Base-by-base conservation (phyloP, 1,140 invertebrate genomes). In the Drosophila ambigua region DNA sequence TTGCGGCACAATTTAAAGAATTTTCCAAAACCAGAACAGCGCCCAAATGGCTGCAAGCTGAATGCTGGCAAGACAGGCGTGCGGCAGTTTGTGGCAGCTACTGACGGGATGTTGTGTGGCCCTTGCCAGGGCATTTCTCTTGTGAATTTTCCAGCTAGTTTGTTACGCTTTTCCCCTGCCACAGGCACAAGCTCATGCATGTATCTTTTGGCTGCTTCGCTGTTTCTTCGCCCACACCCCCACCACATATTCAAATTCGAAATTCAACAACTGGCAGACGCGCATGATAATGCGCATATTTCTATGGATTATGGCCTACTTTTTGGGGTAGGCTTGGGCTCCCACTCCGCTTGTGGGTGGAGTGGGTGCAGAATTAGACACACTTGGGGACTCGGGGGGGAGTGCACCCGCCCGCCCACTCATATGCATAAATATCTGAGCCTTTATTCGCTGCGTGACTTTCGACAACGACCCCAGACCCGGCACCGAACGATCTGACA, bases 341-440 rank as follows among this genome's bases (percentile, higher is more conserved):
- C 26, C 31, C 31, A 60, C 67, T 60, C 62, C 20, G 20, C 2
- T 20, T 20, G 20, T 16, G n/a, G n/a, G n/a, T n/a, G 16, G 1
- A 0, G 1, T 16, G 16, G 16, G 16, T 20, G 20, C 20, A 20
- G 20, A 85, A 84, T 84, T 84, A 85, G 77, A 77, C 54, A 73
- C 63, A 65, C 15, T 69, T 23, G 49, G 26, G n/a, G n/a, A n/a
- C n/a, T n/a, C n/a, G n/a, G n/a, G n/a, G n/a, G n/a, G 26, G 71
- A 65, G 52, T 66, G 41, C 39, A 57, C 35, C 64, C 67, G 20
- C 45, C 20, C 20, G 20, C 20, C 20, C 64, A 60, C 64, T 85
- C 72, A 74, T 85, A 84, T 81, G 73, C 81, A 84, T 84, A 84
- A 81, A 85, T 81, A 85, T 85, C 62, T 78, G 62, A 71, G 74